Conservation (phyloP, 2,888 invertebrate species). For the Himalopsyche japonica region DNA sequence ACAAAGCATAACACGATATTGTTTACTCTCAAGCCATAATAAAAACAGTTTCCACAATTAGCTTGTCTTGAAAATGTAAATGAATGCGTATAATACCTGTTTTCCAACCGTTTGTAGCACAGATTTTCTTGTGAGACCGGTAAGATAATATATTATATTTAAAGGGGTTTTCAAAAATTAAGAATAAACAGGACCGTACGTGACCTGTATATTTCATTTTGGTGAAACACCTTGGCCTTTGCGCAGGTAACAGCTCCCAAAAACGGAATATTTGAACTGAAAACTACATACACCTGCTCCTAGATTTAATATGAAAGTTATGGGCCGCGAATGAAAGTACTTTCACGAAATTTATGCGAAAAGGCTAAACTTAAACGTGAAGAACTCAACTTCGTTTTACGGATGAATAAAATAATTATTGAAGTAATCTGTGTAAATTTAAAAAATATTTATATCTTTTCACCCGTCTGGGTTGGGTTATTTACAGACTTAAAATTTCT, state of each 20-base stretch:
- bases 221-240: background rate
- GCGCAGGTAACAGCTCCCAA: background rate
- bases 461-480: background rate
- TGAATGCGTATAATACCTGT: too few relatives aligned
- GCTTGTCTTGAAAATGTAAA: too few relatives aligned
- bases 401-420: background rate
- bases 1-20: too few relatives aligned
- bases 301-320: conserved; percentile 32
- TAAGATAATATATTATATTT: background rate
- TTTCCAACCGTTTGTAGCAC: too few relatives aligned
- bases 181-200: background rate
- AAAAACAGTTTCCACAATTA: too few relatives aligned
- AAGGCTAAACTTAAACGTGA: background rate
- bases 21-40: too few relatives aligned
- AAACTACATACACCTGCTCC: conserved; percentile 34
- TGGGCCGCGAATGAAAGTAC: background rate
- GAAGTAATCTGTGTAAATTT: background rate
- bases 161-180: background rate
- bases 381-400: background rate
- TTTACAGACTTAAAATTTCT: too few relatives aligned
- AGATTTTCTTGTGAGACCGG: too few relatives aligned
- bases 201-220: background rate
- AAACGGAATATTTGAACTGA: conserved; percentile 28
- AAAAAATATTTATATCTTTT: background rate
- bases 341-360: background rate